Evolutionary conservation across 1,140 invertebrate genomes (phyloP).

Genomic region (Gonioctena quinquepunctata): DNA sequence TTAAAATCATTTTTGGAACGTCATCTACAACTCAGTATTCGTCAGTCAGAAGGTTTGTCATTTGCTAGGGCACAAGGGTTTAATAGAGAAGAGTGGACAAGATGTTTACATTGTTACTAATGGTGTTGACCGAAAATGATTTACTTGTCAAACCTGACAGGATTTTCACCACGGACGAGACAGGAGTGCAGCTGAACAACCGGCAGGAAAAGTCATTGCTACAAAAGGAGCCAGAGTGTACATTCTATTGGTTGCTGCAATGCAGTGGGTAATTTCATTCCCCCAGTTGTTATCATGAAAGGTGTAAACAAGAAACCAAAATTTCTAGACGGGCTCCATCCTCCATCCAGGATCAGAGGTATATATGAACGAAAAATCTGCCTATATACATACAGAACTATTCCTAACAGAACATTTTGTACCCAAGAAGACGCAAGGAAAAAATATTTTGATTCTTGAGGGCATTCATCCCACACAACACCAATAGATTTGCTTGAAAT

Average conservation of each 20-base stretch:
- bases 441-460: constrained; percentile 54
- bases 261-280: constrained; percentile 29
- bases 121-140: no score
- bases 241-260: constrained; percentile 33
- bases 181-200: no score
- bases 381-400: constrained; percentile 38
- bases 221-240: no score
- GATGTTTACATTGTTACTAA: no score
- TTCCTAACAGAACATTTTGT: constrained; percentile 46
- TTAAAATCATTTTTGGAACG: background rate
- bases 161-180: no score
- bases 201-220: no score
- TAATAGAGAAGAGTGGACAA: no score
- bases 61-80: no score
- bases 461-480: constrained; percentile 50
- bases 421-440: constrained; percentile 47
- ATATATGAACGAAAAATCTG: no score
- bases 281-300: constrained; percentile 35
- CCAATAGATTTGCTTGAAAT: constrained; percentile 35
- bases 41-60: no score
- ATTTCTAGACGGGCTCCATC: constrained; percentile 41
- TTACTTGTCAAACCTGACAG: no score
- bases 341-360: constrained; percentile 39
- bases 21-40: no score
- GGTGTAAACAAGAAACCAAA: constrained; percentile 39